Evolutionary conservation across 2,113 vertebrate genomes (phyloP), one percentile per base, ranked within the genome.

Genomic region (Danionella cerebrum): DNA sequence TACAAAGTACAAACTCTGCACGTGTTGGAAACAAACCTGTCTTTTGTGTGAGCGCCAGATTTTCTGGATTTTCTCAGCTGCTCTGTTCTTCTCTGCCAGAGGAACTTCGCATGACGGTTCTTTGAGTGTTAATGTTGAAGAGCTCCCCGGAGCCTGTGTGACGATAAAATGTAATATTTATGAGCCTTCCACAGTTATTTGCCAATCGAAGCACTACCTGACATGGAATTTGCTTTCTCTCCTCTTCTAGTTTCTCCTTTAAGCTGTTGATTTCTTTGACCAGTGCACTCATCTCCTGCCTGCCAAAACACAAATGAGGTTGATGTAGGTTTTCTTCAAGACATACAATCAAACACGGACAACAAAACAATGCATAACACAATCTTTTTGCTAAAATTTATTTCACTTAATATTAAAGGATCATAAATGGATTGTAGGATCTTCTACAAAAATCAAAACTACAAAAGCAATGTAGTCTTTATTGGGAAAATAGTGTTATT

Each of bases 11-110:
- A n/a, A n/a, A n/a, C n/a, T n/a, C n/a, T n/a, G n/a, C n/a, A n/a
- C n/a, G 42, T 21, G 47, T 25, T 12, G 16, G 11, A 7, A n/a
- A 48, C 78, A 72, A 72, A 95, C 94, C 88, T 78, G 84, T 16
- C 14, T 75, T 57, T 13, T 82, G 78, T 87, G 84, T 29, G 42
- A 48, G 76, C 78, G 91, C 92, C 92, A 94, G 21, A 21, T 53
- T 9, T 64, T 82, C 81, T 94, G 93, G 63, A 94, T 89, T 62
- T 76, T 44, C 67, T 71, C 65, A 6, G 91, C 88, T 1, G 94
- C 92, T 2, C 57, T 78, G 1, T 85, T 38, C 3, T 29, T 81
- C 31, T 77, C 70, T 31, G 3, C 52, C 38, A 13, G 62, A 57
- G 16, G 76, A 58, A 29, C 76, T 48, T 1, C 45, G 68, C 6